Evolutionary conservation across 2,113 vertebrate species (phyloP).

Genomic region (Serilophus lunatus): DNA sequence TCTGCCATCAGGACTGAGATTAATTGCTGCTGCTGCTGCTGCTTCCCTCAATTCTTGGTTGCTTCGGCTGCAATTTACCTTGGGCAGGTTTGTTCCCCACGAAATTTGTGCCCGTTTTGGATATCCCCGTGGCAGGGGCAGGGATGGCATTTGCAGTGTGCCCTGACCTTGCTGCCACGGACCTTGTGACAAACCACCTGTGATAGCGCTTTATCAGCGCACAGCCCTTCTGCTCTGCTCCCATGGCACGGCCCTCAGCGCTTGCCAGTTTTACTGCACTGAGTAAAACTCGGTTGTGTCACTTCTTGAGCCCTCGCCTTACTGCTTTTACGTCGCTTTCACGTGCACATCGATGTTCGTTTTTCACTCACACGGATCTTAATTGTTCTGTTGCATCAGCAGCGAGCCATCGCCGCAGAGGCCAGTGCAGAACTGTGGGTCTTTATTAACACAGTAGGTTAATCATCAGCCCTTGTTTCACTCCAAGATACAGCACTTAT

Average conservation of each 20-base stretch:
- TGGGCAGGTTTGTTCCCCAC: rapidly evolving
- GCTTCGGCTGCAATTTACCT: neutral
- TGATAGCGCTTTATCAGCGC: neutral
- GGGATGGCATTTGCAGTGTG: neutral
- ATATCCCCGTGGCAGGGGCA: neutral
- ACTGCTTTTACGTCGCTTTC: neutral
- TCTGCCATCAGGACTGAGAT: neutral
- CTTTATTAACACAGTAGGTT: neutral
- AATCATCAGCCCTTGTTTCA: neutral
- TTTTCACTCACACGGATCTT: neutral
- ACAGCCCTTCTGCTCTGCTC: neutral
- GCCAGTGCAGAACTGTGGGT: neutral
- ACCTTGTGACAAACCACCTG: neutral
- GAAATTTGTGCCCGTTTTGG: neutral
- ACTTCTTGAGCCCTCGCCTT: neutral
- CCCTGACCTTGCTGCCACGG: neutral
- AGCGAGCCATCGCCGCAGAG: neutral
- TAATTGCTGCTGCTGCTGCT: neutral
- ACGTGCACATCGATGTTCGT: neutral
- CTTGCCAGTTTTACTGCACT: neutral
- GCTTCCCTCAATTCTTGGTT: neutral
- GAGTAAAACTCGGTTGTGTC: neutral
- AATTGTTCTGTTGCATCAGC: neutral
- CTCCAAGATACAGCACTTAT: neutral
- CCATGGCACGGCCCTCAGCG: neutral